Evolutionary conservation across 1,140 invertebrate genomes (phyloP).

Genomic region (Trachymyrmex septentrionalis): DNA sequence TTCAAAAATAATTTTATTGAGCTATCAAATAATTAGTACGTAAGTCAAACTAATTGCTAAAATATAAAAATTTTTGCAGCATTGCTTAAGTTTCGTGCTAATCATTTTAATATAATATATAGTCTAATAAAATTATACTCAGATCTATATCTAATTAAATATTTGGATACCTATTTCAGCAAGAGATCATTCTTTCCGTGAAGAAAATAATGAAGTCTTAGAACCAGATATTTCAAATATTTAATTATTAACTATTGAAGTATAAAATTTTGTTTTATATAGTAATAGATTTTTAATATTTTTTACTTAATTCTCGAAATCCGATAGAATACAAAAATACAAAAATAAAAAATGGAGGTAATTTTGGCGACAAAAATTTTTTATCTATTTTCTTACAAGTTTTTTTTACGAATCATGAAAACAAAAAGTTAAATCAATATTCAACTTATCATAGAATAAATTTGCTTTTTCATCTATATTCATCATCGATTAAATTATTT

Average conservation of each 20-base stretch:
- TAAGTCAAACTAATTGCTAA: no score
- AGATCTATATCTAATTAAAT: no score
- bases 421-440: neutral
- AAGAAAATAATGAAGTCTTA: neutral
- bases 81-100: no score
- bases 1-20: no score
- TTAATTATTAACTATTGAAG: neutral
- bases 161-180: no score
- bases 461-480: neutral
- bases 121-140: no score
- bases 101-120: no score
- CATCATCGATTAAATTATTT: conserved; percentile 32
- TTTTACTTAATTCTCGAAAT: neutral
- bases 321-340: neutral
- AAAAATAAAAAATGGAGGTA: neutral
- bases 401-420: neutral
- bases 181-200: no score
- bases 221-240: no score
- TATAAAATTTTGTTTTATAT: neutral
- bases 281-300: neutral
- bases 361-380: neutral
- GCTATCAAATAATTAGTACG: no score
- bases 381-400: no score
- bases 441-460: neutral
- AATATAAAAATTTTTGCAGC: no score